A percentile compares a stretch with the other conserved stretches of the same genome.
Conservation (phyloP, 2,888 invertebrate genomes). For the Sycophila texana region DNA sequence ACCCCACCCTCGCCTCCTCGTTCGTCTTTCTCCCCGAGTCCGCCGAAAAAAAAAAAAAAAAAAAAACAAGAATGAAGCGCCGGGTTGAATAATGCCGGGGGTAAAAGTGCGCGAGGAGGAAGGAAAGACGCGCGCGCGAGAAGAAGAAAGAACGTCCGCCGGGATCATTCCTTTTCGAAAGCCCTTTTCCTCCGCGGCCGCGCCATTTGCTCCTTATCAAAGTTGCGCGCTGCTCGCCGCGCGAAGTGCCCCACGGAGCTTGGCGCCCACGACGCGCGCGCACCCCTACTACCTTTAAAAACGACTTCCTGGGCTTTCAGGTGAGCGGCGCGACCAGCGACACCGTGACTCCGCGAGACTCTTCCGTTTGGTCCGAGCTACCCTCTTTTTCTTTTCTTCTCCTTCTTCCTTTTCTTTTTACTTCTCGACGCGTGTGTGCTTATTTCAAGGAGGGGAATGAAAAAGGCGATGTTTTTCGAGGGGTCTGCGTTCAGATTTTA, state of each 20-base stretch:
- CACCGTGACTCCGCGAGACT: constrained; percentile 22
- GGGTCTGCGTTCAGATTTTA: no score
- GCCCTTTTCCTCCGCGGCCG: constrained; percentile 6
- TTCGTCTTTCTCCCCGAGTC: not conserved
- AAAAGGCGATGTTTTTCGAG: no score
- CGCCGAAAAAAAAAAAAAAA: not conserved
- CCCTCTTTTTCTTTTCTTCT: constrained; percentile 5
- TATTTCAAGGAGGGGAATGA: no score
- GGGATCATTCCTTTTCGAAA: constrained; percentile 36
- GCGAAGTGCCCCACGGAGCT: no score
- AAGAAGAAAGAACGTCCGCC: constrained; percentile 31
- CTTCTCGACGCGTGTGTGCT: no score
- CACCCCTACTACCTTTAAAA: constrained; percentile 33
- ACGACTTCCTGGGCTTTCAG: constrained; percentile 54
- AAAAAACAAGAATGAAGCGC: constrained; percentile 4
- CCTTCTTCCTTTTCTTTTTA: no score
- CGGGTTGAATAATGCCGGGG: constrained; percentile 13
- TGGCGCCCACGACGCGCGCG: constrained; percentile 20
- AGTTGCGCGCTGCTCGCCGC: constrained; percentile 3
- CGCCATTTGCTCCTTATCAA: constrained; percentile 44
- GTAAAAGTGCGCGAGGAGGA: not conserved
- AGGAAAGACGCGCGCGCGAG: not conserved
- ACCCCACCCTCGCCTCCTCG: not conserved
- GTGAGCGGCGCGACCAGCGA: constrained; percentile 12
- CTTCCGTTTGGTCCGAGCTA: not conserved